phyloP scores from a whole-genome alignment of 2,888 invertebrate species.

The Oeneis ivallda region DNA sequence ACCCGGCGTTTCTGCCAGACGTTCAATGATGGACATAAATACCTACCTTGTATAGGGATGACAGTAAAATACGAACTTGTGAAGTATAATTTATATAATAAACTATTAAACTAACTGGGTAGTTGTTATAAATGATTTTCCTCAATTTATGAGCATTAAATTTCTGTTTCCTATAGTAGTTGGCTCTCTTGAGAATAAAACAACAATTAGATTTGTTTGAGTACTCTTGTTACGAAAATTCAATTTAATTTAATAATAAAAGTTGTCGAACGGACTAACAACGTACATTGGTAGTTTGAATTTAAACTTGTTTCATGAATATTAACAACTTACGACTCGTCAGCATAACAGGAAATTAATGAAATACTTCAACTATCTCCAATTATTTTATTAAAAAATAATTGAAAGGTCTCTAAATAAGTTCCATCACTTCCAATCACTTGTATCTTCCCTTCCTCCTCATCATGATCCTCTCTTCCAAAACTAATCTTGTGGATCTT shows the following conservation, averaged over 20 bases:
- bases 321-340: background rate
- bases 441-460: too few relatives aligned
- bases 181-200: constrained; percentile 12
- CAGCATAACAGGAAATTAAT: background rate
- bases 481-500: too few relatives aligned
- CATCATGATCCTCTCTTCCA: too few relatives aligned
- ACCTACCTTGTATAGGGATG: too few relatives aligned
- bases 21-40: too few relatives aligned
- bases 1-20: too few relatives aligned
- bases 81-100: background rate
- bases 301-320: constrained; percentile 9
- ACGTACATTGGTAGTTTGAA: constrained; percentile 7
- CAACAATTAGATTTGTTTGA: constrained; percentile 16
- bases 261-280: background rate
- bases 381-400: background rate
- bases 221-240: constrained; percentile 7
- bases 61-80: too few relatives aligned
- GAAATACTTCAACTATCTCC: background rate
- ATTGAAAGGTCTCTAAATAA: background rate
- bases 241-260: constrained; percentile 17
- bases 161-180: background rate
- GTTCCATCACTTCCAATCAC: background rate
- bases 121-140: background rate
- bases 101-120: background rate
- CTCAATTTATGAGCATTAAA: constrained; percentile 5